These are phyloP conservation scores for Leucosticte australis DNA, from an alignment of 2,113 vertebrate species.

Conservation along the genomic window DNA sequence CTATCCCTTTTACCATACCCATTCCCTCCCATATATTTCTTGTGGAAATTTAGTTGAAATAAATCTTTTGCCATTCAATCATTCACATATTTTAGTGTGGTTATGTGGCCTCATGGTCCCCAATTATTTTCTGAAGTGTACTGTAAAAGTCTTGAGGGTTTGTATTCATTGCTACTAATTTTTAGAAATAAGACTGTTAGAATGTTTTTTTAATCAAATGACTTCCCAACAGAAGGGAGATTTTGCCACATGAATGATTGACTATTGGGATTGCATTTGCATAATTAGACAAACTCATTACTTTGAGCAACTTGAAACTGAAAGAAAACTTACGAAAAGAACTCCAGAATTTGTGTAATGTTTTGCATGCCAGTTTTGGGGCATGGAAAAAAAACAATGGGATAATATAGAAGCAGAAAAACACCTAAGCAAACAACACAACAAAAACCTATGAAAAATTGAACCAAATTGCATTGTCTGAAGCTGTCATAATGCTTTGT, in stretches of 20 bases:
- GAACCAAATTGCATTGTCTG: not conserved
- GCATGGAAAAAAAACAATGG: rapidly evolving
- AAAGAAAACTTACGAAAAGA: not conserved
- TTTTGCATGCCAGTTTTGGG: not conserved
- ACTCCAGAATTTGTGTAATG: not conserved
- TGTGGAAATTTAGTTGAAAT: not conserved
- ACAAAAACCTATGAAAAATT: not conserved
- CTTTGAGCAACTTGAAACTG: not conserved
- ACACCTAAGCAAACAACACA: not conserved
- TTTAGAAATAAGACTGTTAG: not conserved
- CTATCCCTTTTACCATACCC: not conserved
- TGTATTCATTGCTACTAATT: not conserved
- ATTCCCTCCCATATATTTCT: not conserved
- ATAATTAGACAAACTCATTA: not conserved
- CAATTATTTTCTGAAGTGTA: not conserved
- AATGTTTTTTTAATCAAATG: not conserved
- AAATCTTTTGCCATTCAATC: not conserved
- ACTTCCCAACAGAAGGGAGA: not conserved
- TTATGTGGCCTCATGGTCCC: not conserved
- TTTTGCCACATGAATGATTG: not conserved
- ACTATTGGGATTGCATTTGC: not conserved
- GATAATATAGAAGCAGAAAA: not conserved
- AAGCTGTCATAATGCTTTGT: not conserved
- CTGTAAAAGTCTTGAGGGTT: not conserved
- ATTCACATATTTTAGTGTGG: not conserved